phyloP scores from a whole-genome alignment of 2,113 vertebrate species.

The Bufo bufo region DNA sequence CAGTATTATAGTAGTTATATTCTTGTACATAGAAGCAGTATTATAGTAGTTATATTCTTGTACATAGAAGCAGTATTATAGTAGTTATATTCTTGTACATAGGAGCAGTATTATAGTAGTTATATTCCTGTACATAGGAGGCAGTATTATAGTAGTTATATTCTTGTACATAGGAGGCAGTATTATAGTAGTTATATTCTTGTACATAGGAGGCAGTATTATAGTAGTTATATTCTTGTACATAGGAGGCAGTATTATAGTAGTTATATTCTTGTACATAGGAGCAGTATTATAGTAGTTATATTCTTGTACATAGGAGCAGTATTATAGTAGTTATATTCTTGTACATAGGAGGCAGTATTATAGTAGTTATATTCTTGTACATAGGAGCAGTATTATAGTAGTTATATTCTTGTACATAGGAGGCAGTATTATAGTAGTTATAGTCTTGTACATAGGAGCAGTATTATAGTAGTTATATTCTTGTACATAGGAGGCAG shows the following conservation, averaged over 20 bases:
- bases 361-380: constrained; percentile 13
- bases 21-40: not conserved
- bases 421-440: not conserved
- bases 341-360: not conserved
- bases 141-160: not conserved
- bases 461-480: constrained; percentile 6
- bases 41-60: not conserved
- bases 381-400: not conserved
- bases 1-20: constrained; percentile 5
- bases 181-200: constrained; percentile 2
- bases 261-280: not conserved
- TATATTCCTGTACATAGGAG: not conserved
- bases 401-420: not conserved
- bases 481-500: not conserved
- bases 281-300: not conserved
- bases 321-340: not conserved
- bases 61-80: not conserved
- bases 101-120: not conserved
- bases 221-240: constrained; percentile 2
- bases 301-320: not conserved
- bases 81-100: constrained; percentile 7
- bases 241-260: not conserved
- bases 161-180: not conserved
- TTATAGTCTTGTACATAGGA: not conserved
- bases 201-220: not conserved